Base-by-base conservation (phyloP, 1,140 invertebrate species). In the Drosophila erecta region DNA sequence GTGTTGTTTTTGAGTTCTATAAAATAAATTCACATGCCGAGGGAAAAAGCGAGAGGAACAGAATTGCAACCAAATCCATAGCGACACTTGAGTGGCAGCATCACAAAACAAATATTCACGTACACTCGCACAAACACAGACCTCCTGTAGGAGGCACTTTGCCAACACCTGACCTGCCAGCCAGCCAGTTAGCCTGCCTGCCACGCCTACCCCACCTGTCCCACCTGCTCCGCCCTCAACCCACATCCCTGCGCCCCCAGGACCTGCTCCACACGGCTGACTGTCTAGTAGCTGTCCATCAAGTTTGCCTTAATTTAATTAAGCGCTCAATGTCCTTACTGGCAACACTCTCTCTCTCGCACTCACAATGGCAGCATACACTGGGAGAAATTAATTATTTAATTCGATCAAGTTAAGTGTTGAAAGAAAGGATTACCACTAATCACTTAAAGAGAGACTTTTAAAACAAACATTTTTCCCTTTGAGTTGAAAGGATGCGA, bases 271-370 rank as follows among this genome's bases (percentile, higher is more conserved):
- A 24, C 71, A 43, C 51, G 79, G 60, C 80, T 67, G 61, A 43
- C 64, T 86, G 83, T 86, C 83, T 86, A 79, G 79, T 87, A 87
- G 79, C 84, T 89, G 84, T 89, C 84, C 84, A 87, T 87, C 84
- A 87, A 89, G 84, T 51, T 75, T 80, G 67, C 72, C 84, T 89
- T 87, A 87, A 87, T 87, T 87, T 84, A 87, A 87, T 87, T 87
- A 89, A 84, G 84, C 84, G 79, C 84, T 87, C 84, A 87, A 87
- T 84, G 79, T 87, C 84, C 84, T 87, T 79, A 78, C 74, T 44
- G 76, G 47, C 74, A 50, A 60, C 49, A 70, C 75, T 79, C 51
- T 54, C 43, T 55, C 35, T 71, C 51, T 49, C 61, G 67, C 44
- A 51, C 38, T 38, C 15, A 30, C 17, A 51, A 57, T 20, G 24